Percentiles rank a stretch among this genome's conserved stretches.
Conservation (phyloP, 2,888 invertebrate species). For the Dyspetes luteomarginatus region DNA sequence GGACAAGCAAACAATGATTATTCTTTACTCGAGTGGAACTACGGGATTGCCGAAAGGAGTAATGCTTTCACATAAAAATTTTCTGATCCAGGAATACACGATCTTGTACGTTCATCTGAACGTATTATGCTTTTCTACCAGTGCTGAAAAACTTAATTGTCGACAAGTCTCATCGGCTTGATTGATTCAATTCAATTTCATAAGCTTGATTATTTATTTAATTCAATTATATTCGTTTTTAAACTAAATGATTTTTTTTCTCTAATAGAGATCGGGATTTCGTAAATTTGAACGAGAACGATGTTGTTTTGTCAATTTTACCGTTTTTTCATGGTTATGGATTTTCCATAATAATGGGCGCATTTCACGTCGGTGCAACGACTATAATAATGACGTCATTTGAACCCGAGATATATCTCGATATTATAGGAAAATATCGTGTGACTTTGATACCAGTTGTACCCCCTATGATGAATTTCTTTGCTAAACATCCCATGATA, state of each 20-base stretch:
- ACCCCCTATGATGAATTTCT: slow-evolving; percentile 84
- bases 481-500: slow-evolving; percentile 84
- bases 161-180: not conserved
- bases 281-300: slow-evolving; percentile 6
- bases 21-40: slow-evolving; percentile 85
- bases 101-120: slow-evolving; percentile 27
- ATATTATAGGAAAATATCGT: slow-evolving; percentile 70
- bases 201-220: not conserved
- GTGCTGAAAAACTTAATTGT: not conserved
- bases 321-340: slow-evolving; percentile 75
- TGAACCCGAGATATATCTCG: slow-evolving; percentile 71
- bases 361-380: slow-evolving; percentile 19
- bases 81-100: slow-evolving; percentile 78
- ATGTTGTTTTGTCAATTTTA: slow-evolving; percentile 61
- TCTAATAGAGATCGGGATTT: slow-evolving; percentile 49
- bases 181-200: not conserved
- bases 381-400: slow-evolving; percentile 71
- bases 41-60: slow-evolving; percentile 91
- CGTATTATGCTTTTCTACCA: slow-evolving; percentile 2
- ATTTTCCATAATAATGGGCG: slow-evolving; percentile 30
- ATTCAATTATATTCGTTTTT: not conserved
- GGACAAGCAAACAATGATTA: slow-evolving; percentile 77
- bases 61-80: slow-evolving; percentile 88
- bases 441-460: slow-evolving; percentile 80
- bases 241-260: not conserved